Evolutionary conservation across 2,888 invertebrate genomes (phyloP).

Genomic region (Cacoxenus indagator): DNA sequence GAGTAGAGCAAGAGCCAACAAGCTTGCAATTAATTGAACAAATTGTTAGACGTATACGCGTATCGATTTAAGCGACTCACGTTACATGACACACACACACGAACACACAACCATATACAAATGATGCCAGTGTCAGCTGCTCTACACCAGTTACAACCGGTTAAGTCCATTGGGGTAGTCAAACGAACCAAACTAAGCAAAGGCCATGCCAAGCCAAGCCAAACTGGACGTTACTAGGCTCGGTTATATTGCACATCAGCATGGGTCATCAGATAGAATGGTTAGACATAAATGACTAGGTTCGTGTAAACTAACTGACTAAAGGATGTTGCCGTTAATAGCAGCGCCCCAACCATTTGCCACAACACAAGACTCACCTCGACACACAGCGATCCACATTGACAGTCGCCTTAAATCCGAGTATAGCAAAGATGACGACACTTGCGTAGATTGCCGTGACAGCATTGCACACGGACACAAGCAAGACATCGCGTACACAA

Average conservation of each 20-base stretch:
- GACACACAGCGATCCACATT: constrained; percentile 88
- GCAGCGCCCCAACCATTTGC: background rate
- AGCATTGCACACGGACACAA: constrained; percentile 93
- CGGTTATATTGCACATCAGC: too few species aligned
- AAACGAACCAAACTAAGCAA: constrained; percentile 19
- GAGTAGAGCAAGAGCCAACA: constrained; percentile 33
- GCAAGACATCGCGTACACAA: constrained; percentile 90
- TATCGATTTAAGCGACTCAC: constrained; percentile 28
- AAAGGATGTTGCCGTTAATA: background rate
- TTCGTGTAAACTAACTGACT: too few species aligned
- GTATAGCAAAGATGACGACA: constrained; percentile 93
- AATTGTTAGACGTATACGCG: constrained; percentile 47
- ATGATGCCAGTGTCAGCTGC: constrained; percentile 28
- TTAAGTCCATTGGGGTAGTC: constrained; percentile 10
- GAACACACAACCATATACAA: constrained; percentile 21
- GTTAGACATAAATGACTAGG: constrained; percentile 7
- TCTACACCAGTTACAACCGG: constrained; percentile 53
- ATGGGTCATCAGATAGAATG: constrained; percentile 3
- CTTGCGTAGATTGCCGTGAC: constrained; percentile 95
- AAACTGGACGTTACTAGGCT: constrained; percentile 11
- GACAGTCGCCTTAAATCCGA: constrained; percentile 95
- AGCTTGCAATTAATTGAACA: constrained; percentile 52
- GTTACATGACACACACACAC: constrained; percentile 25
- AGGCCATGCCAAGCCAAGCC: constrained; percentile 41
- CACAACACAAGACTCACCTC: constrained; percentile 74